Base-by-base conservation (phyloP, 2,888 invertebrate species). In the Buathra laborator region DNA sequence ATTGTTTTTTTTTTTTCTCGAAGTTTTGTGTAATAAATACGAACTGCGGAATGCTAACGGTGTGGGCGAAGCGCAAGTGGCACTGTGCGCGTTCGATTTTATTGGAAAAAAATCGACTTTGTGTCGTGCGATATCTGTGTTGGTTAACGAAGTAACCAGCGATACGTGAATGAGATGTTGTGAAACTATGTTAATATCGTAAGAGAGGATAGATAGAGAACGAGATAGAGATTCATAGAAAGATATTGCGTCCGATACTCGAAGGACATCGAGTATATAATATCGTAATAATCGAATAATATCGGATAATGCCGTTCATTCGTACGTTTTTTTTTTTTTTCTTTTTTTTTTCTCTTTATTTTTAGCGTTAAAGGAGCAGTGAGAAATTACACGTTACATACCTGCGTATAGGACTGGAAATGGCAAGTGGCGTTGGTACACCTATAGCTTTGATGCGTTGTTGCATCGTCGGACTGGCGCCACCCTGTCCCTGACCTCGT, bases 381-480 rank as follows among this genome's bases (percentile, higher is more conserved):
- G 72, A 48, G 12, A 68, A 81, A 71, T 75, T 74, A 76, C 72
- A 62, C 68, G 64, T 87, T 59, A 92, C 94, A 94, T 95, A 98
- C 98, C 98, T 97, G 95, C 98, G 95, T 90, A 98, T 97, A 84
- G 98, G 98, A 94, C 97, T 98, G 95, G 96, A 97, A 95, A 98
- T 95, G 9, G 98, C 97, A 79, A 98, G 95, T 53, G 98, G 98
- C 86, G 98, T 98, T 83, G 98, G 97, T 89, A 98, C 97, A 74
- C 98, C 98, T 82, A 98, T 95, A 84, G 97, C 97, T 94, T 98
- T 98, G 92, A 98, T 97, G 92, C 98, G 95, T 94, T 98, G 98
- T 94, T 98, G 98, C 97, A 97, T 97, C 72, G 98, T 98, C 80
- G 97, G 97, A 91, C 97, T 97, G 44, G 96, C 96, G 81, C 95